Evolutionary conservation across 2,113 vertebrate genomes (phyloP).

Genomic region (Istiophorus platypterus): DNA sequence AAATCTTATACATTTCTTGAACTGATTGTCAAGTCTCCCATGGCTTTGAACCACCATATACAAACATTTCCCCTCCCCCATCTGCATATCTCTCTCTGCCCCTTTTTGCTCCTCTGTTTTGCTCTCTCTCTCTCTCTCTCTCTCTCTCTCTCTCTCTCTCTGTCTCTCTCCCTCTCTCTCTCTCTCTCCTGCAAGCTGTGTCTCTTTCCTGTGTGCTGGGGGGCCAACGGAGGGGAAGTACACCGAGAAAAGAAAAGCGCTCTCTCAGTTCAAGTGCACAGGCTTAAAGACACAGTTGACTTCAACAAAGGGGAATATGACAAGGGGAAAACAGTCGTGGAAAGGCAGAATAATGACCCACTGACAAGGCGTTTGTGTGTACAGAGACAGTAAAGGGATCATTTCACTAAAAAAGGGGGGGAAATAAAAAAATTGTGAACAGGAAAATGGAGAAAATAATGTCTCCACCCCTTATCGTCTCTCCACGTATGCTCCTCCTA

Average conservation of each 20-base stretch:
- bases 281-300: conserved; percentile 79
- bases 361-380: conserved; percentile 41
- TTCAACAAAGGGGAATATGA: conserved; percentile 59
- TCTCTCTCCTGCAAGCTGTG: conserved; percentile 69
- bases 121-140: conserved; percentile 54
- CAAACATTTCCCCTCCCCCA: conserved; percentile 80
- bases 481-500: conserved; percentile 71
- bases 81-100: conserved; percentile 75
- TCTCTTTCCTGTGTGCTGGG: conserved; percentile 81
- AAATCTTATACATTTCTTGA: conserved; percentile 42
- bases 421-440: conserved; percentile 66
- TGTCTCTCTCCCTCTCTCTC: conserved; percentile 34
- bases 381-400: conserved; percentile 38
- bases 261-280: conserved; percentile 84
- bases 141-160: conserved; percentile 51
- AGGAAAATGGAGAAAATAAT: conserved; percentile 75
- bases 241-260: conserved; percentile 77
- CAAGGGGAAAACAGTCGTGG: conserved; percentile 47
- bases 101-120: conserved; percentile 75
- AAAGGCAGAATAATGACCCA: conserved; percentile 57
- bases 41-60: conserved; percentile 72
- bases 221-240: conserved; percentile 80
- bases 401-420: conserved; percentile 42
- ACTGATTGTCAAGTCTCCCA: conserved; percentile 48
- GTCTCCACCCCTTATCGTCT: conserved; percentile 80